Evolutionary conservation across 2,113 vertebrate species (phyloP).

Genomic region (Hydrolagus affinis): DNA sequence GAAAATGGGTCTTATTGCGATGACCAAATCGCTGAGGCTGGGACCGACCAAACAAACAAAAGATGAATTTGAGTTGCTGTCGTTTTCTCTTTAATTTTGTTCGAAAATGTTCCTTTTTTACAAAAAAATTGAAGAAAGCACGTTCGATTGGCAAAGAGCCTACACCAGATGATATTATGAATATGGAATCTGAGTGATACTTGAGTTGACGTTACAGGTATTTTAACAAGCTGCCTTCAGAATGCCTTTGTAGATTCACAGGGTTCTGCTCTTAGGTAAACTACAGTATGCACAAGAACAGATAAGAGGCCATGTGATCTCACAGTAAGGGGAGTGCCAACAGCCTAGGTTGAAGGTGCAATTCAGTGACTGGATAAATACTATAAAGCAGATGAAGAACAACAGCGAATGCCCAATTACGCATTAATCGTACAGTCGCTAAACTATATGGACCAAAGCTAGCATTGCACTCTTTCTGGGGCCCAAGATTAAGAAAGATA

Average conservation of each 20-base stretch:
- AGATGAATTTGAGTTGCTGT: background rate
- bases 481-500: background rate
- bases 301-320: constrained; percentile 70
- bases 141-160: background rate
- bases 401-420: background rate
- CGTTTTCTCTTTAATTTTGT: background rate
- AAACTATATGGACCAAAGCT: constrained; percentile 1
- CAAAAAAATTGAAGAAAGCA: background rate
- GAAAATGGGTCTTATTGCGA: background rate
- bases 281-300: constrained; percentile 47
- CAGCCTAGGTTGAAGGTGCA: constrained; percentile 67
- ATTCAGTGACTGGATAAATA: constrained; percentile 31
- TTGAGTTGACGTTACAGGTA: background rate
- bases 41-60: background rate
- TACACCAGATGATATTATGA: background rate
- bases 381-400: background rate
- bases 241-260: constrained; percentile 13
- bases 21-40: too few species aligned
- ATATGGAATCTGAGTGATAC: background rate
- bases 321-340: constrained; percentile 40
- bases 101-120: background rate
- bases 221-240: background rate
- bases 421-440: background rate
- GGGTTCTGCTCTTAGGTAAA: constrained; percentile 45
- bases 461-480: background rate